Evolutionary conservation across 1,140 invertebrate genomes (phyloP).

Genomic region (Episyrphus balteatus): DNA sequence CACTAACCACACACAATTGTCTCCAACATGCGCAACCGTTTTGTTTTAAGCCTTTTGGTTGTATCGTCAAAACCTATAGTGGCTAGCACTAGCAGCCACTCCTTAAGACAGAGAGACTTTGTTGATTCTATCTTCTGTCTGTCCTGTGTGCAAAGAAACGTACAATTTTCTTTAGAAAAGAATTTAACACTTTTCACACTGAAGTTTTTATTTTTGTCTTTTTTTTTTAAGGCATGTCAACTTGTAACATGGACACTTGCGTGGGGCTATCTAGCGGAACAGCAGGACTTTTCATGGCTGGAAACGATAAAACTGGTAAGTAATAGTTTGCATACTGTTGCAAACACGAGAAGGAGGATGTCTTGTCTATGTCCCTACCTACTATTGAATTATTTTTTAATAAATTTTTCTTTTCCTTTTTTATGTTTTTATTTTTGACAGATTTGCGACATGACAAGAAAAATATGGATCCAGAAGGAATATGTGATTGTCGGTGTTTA

Average conservation of each 20-base stretch:
- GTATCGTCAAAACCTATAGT: neutral
- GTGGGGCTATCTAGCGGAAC: slow-evolving; percentile 44
- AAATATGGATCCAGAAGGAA: slow-evolving; percentile 8
- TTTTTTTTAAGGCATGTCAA: slow-evolving; percentile 19
- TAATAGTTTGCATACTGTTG: no score
- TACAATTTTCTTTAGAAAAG: neutral
- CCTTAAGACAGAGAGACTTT: neutral
- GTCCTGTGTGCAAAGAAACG: neutral
- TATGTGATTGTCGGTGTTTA: slow-evolving; percentile 54
- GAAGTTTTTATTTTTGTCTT: slow-evolving; percentile 9
- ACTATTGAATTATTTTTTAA: no score
- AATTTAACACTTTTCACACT: neutral
- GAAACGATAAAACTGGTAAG: slow-evolving; percentile 13
- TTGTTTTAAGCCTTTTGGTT: no score
- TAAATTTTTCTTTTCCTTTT: no score
- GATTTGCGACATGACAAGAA: no score
- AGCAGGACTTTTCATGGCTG: slow-evolving; percentile 22
- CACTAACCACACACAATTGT: no score
- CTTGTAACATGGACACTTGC: slow-evolving; percentile 39
- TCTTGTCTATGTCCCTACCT: no score
- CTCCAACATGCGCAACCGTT: no score
- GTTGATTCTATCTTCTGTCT: neutral
- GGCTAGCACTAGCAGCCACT: neutral
- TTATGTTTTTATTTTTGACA: no score
- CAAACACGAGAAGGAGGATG: no score